Percentiles rank a stretch among this genome's conserved stretches.
These are phyloP conservation scores for Argynnis bischoffii DNA, from an alignment of 2,888 invertebrate genomes.

Conservation along the genomic window DNA sequence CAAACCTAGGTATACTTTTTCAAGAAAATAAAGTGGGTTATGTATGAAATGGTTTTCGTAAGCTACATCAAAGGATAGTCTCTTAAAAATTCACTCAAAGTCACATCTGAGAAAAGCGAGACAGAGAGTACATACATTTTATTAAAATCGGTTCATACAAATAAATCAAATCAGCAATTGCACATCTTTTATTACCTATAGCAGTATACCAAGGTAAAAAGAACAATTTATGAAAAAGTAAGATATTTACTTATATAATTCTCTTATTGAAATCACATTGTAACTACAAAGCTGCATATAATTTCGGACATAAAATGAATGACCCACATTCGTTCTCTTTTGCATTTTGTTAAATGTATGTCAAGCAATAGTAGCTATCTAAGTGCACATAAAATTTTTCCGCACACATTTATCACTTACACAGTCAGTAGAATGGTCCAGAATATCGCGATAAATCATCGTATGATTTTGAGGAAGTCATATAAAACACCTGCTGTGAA, in stretches of 20 bases:
- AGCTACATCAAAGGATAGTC: too few relatives aligned
- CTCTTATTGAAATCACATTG: constrained; percentile 5
- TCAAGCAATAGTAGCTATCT: not conserved
- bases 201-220: not conserved
- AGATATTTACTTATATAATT: constrained; percentile 2
- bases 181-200: too few relatives aligned
- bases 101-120: too few relatives aligned
- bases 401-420: not conserved
- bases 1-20: too few relatives aligned
- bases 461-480: constrained; percentile 16
- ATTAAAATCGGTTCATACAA: too few relatives aligned
- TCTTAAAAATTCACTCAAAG: too few relatives aligned
- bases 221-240: not conserved
- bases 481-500: constrained; percentile 24
- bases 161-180: too few relatives aligned
- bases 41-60: too few relatives aligned
- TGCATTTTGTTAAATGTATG: not conserved
- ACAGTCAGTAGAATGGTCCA: constrained; percentile 1
- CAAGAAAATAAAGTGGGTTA: too few relatives aligned
- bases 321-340: not conserved
- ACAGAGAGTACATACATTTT: too few relatives aligned
- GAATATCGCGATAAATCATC: constrained; percentile 13
- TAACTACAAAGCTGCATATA: constrained; percentile 6
- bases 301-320: constrained; percentile 8
- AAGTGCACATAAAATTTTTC: not conserved